Conservation (phyloP, 2,888 invertebrate genomes). For the Agonum fuliginosum region DNA sequence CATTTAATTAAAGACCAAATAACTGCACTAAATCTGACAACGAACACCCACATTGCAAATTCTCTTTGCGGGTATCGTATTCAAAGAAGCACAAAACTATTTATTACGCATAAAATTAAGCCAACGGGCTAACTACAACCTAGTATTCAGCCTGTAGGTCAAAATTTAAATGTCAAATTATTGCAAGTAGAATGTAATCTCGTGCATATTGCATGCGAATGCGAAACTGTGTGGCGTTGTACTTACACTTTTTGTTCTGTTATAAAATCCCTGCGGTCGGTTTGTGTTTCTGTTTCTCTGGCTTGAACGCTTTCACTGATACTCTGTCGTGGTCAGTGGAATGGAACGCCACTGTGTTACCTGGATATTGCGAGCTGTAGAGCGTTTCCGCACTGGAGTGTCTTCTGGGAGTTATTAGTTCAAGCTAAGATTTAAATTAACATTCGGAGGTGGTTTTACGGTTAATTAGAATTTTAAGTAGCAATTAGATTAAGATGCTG, state of each 20-base stretch:
- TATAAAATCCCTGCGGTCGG: not conserved
- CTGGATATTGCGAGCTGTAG: not conserved
- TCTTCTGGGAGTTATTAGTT: conserved; percentile 7
- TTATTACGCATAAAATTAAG: conserved; percentile 29
- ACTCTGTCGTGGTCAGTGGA: not conserved
- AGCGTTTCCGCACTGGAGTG: not conserved
- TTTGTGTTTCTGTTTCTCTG: conserved; percentile 17
- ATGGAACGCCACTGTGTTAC: not conserved
- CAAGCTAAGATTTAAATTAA: not conserved
- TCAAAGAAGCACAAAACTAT: conserved; percentile 5
- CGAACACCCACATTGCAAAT: conserved; percentile 14
- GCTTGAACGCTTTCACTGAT: conserved; percentile 4
- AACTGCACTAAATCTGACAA: conserved; percentile 24
- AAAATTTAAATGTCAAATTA: conserved; percentile 46
- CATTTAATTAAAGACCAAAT: conserved; percentile 16
- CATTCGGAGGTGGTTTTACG: not conserved
- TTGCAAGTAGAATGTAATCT: conserved; percentile 32
- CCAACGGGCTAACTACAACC: conserved; percentile 23
- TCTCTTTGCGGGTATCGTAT: not conserved
- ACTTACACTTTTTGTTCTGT: not conserved
- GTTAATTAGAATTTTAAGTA: not conserved
- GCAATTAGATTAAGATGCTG: too few relatives aligned
- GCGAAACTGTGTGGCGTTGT: too few relatives aligned
- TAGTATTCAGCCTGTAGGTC: conserved; percentile 13
- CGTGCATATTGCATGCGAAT: conserved; percentile 18